Conservation (phyloP, 1,140 invertebrate species). For the Papilio helenus region DNA sequence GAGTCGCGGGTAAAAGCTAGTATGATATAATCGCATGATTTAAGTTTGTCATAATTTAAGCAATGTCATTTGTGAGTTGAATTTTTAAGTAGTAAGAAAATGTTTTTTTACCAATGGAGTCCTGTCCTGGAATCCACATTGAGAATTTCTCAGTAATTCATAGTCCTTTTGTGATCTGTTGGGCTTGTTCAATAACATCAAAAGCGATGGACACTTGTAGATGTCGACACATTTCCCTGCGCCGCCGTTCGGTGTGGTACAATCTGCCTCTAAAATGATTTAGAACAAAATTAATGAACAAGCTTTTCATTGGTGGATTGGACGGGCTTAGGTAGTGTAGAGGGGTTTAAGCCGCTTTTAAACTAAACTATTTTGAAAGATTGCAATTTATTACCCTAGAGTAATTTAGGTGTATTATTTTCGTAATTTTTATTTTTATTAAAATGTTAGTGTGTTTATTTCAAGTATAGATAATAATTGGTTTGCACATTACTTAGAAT, state of each 20-base stretch:
- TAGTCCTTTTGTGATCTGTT: conserved; percentile 43
- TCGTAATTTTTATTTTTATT: no score
- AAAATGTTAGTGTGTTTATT: no score
- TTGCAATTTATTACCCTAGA: no score
- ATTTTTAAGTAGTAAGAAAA: neutral
- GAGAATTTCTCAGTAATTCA: conserved; percentile 42
- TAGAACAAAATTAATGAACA: no score
- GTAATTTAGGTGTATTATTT: no score
- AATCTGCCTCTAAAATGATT: conserved; percentile 47
- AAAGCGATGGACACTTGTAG: conserved; percentile 46
- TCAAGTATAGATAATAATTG: neutral
- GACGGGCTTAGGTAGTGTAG: neutral
- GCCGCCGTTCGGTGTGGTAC: conserved; percentile 43
- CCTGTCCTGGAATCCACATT: conserved; percentile 45
- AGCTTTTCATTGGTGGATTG: no score
- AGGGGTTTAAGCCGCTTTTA: neutral
- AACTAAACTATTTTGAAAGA: no score
- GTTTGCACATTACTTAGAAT: neutral
- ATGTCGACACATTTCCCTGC: conserved; percentile 51
- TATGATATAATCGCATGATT: no score
- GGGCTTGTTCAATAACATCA: conserved; percentile 45
- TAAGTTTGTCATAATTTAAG: no score
- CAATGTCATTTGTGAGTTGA: no score
- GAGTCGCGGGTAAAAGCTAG: no score
- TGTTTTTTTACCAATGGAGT: conserved; percentile 43